phyloP scores from a whole-genome alignment of 2,797 vertebrate species.

The Paedocypris micromegethes region DNA sequence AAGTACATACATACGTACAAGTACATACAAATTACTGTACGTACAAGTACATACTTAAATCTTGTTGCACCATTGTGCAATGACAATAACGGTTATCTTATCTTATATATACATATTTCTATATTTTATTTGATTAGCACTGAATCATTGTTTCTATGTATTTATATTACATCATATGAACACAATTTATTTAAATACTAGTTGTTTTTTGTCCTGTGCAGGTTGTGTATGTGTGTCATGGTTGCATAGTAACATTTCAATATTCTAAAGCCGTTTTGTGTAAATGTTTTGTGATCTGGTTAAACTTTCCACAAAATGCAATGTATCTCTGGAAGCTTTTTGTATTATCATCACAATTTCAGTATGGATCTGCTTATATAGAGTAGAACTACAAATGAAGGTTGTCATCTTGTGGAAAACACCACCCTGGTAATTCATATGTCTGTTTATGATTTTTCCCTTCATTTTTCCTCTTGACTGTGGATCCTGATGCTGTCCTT shows the following conservation, averaged over 20 bases:
- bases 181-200: too few relatives aligned
- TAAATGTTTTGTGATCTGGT: conserved; percentile 14
- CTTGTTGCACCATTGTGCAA: too few relatives aligned
- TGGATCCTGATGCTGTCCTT: conserved; percentile 54
- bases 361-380: background rate
- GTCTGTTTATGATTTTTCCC: conserved; percentile 38
- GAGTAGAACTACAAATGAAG: too few relatives aligned
- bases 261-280: background rate
- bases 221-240: conserved; percentile 32
- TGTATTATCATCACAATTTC: background rate
- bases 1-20: too few relatives aligned
- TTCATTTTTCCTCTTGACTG: conserved; percentile 36
- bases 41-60: too few relatives aligned
- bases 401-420: conserved; percentile 37
- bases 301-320: conserved; percentile 44
- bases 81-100: too few relatives aligned
- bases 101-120: too few relatives aligned
- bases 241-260: conserved; percentile 2
- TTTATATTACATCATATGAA: too few relatives aligned
- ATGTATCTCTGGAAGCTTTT: too few relatives aligned
- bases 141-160: too few relatives aligned
- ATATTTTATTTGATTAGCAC: too few relatives aligned
- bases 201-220: background rate
- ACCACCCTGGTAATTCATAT: conserved; percentile 25
- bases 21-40: too few relatives aligned